Evolutionary conservation across 2,888 invertebrate genomes (phyloP).

Genomic region (Drosophila conformis): DNA sequence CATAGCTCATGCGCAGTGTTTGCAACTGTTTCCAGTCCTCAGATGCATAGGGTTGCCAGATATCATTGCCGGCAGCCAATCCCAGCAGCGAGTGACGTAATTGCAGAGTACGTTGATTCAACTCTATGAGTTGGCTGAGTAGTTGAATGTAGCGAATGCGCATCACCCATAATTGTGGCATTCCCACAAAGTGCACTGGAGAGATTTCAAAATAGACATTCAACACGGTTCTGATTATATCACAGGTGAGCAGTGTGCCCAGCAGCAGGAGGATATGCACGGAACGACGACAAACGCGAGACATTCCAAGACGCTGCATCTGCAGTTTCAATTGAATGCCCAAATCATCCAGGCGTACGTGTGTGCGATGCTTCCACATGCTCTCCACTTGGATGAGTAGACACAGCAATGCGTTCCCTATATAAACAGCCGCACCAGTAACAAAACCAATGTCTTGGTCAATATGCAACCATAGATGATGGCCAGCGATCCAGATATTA

Average conservation of each 20-base stretch:
- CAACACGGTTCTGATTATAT: slow-evolving; percentile 53
- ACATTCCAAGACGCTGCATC: slow-evolving; percentile 58
- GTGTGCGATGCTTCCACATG: slow-evolving; percentile 33
- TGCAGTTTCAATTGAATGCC: slow-evolving; percentile 49
- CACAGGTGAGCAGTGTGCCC: slow-evolving; percentile 35
- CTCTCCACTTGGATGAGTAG: slow-evolving; percentile 58
- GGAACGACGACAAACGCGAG: slow-evolving; percentile 19
- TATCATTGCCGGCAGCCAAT: slow-evolving; percentile 64
- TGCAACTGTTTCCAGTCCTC: slow-evolving; percentile 68
- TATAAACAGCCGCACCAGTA: slow-evolving; percentile 41
- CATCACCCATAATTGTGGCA: slow-evolving; percentile 66
- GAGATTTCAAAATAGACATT: slow-evolving; percentile 28
- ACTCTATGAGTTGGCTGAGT: slow-evolving; percentile 55
- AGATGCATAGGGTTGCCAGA: slow-evolving; percentile 68
- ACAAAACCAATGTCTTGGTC: slow-evolving; percentile 27
- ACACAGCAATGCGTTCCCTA: slow-evolving; percentile 40
- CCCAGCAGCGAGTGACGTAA: slow-evolving; percentile 50
- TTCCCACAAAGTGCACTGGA: slow-evolving; percentile 39
- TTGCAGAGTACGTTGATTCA: slow-evolving; percentile 59
- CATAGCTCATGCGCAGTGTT: slow-evolving; percentile 74
- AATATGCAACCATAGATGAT: rapidly evolving
- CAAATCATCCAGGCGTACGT: slow-evolving; percentile 32
- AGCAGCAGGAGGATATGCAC: slow-evolving; percentile 44
- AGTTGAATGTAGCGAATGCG: slow-evolving; percentile 78
- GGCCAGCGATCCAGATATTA: slow-evolving; percentile 11